Base-by-base conservation (phyloP, 64 coral and sea anemone species). In the Dendronephthya gigantea region DNA sequence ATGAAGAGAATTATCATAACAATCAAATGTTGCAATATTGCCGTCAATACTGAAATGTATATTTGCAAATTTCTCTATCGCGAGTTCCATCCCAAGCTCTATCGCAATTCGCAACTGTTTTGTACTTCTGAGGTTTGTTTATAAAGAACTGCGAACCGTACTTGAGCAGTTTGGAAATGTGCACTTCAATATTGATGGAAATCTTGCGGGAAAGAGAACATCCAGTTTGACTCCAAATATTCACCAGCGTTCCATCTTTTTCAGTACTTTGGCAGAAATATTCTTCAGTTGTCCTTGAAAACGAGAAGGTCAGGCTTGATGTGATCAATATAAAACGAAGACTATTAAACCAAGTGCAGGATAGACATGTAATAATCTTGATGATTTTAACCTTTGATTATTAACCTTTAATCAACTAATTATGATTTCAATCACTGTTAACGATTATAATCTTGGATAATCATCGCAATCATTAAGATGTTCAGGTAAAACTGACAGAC, bases 251-350 rank as follows among this genome's bases (percentile, higher is more conserved):
- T 66, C 22, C 31, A 0, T 79, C 36, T 79, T 30, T 79, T 79
- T 39, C 29, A 79, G 72, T 39, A 8, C 36, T 79, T 36, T 79
- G 72, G 72, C 30, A 39, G 32, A 79, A 79, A 79, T 79, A 79
- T 79, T 34, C 72, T 34, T 34, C 32, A 36, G 72, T 79, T 14
- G 72, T 79, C 36, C 36, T 79, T 16, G 72, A 79, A 79, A 79
- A 79, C 36, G 27, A 79, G 72, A 79, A 79, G 72, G 72, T 79
- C 72, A 79, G 72, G 72, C 72, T 79, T 79, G 72, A 79, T 34
- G 36, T 79, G 72, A 15, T 12, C 72, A 79, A 79, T 79, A 39
- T 79, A 28, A 79, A 79, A 79, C 72, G 36, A 79, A 29, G 72
- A 79, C 36, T 79, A 15, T 19, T 79, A 79, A 79, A 34, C 30